Evolutionary conservation across 2,113 vertebrate species (phyloP).

Genomic region (Rallus limicola): DNA sequence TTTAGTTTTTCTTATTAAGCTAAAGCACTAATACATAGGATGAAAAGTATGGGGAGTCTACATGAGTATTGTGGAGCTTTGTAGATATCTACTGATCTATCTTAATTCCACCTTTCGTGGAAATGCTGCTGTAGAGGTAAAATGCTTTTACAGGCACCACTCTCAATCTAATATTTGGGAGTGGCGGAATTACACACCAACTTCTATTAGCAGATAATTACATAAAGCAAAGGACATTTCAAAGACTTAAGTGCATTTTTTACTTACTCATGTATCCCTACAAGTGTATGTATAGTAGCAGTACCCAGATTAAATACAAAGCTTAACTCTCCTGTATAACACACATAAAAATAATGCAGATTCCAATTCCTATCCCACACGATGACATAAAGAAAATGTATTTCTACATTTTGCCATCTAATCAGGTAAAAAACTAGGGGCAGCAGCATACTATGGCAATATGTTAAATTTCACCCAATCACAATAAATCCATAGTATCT

Average conservation of each 20-base stretch:
- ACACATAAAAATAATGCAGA: not conserved
- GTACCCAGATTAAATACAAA: not conserved
- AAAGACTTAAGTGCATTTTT: not conserved
- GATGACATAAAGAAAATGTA: not conserved
- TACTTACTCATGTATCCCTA: not conserved
- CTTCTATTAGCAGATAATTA: not conserved
- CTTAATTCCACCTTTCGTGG: not conserved
- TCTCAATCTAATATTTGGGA: not conserved
- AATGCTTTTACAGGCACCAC: not conserved
- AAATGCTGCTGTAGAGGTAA: not conserved
- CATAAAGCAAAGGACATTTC: not conserved
- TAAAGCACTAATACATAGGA: not conserved
- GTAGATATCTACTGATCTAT: not conserved
- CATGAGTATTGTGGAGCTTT: fast-evolving
- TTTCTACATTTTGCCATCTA: not conserved
- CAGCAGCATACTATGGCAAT: not conserved
- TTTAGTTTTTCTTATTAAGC: not conserved
- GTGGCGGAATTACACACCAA: not conserved
- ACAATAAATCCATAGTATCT: not conserved
- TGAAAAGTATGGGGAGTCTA: not conserved
- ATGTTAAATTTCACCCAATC: not conserved
- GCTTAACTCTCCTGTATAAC: not conserved
- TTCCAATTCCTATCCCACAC: not conserved
- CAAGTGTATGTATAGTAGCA: not conserved
- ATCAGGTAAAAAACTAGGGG: not conserved